A percentile compares a stretch with the other conserved stretches of the same genome.
Conservation (phyloP, 2,797 vertebrate genomes). For the Lithobates sylvaticus region DNA sequence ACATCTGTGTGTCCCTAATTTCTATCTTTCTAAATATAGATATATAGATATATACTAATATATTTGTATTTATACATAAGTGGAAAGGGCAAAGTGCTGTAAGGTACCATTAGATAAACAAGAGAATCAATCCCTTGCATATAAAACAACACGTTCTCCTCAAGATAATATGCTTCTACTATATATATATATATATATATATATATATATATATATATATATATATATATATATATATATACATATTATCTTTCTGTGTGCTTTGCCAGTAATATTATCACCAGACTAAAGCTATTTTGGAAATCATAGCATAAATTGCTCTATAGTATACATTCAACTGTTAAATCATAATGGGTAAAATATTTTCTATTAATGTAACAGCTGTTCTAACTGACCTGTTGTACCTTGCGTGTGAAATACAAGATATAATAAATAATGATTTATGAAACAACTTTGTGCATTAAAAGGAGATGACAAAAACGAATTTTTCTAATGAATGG, state of each 20-base stretch:
- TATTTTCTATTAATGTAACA: neutral
- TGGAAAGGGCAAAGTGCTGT: slow-evolving; percentile 46
- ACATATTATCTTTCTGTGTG: neutral
- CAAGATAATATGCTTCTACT: slow-evolving; percentile 4
- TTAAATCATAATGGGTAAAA: neutral
- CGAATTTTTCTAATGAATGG: too few species aligned
- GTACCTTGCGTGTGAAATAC: too few species aligned
- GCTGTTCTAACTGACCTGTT: too few species aligned
- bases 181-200: too few species aligned
- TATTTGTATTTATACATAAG: slow-evolving; percentile 44
- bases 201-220: too few species aligned
- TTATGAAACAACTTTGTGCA: too few species aligned
- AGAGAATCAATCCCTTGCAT: slow-evolving; percentile 5
- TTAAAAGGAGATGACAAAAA: too few species aligned
- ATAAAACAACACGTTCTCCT: slow-evolving; percentile 1
- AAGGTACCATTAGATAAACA: neutral
- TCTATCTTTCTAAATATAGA: slow-evolving; percentile 48
- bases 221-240: slow-evolving; percentile 25
- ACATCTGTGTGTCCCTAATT: slow-evolving; percentile 43
- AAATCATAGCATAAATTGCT: slow-evolving; percentile 11
- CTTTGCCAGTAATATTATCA: slow-evolving; percentile 13
- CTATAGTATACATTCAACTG: slow-evolving; percentile 23
- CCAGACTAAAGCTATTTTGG: slow-evolving; percentile 11
- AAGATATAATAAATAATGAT: too few species aligned
- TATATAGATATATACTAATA: slow-evolving; percentile 46